Evolutionary conservation across 2,113 vertebrate species (phyloP).

Genomic region (Typhlomys cinereus): DNA sequence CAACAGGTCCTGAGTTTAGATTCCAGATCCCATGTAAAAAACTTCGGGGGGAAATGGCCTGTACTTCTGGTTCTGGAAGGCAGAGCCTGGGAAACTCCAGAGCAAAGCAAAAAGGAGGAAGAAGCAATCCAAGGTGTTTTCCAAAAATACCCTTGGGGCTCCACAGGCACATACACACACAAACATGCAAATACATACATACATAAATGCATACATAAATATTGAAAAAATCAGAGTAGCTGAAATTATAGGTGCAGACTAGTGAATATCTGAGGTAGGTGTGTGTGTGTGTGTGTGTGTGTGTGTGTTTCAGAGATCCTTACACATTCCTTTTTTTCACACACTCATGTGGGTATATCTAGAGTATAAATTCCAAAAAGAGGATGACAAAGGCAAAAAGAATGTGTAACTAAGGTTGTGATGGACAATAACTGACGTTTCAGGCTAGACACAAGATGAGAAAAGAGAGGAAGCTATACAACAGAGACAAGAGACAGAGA

Average conservation of each 20-base stretch:
- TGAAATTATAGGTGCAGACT: neutral
- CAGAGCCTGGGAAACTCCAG: too few relatives aligned
- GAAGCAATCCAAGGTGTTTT: too few relatives aligned
- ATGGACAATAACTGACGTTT: neutral
- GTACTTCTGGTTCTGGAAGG: too few relatives aligned
- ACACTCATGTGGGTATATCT: neutral
- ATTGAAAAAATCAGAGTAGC: too few relatives aligned
- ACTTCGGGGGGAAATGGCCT: too few relatives aligned
- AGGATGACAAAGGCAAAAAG: neutral
- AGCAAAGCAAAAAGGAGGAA: too few relatives aligned
- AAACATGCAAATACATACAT: too few relatives aligned
- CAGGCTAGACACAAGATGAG: neutral
- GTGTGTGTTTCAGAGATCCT: neutral
- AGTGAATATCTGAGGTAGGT: neutral
- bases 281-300: neutral
- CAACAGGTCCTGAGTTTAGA: too few relatives aligned
- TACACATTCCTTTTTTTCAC: neutral
- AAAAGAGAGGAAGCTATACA: neutral
- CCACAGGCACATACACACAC: too few relatives aligned
- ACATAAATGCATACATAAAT: too few relatives aligned
- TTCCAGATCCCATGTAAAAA: too few relatives aligned
- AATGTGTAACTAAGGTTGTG: neutral
- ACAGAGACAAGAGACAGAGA: neutral
- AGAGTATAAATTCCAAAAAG: neutral
- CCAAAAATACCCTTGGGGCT: too few relatives aligned